Evolutionary conservation across 1,140 invertebrate genomes (phyloP).

Genomic region (Battus philenor): DNA sequence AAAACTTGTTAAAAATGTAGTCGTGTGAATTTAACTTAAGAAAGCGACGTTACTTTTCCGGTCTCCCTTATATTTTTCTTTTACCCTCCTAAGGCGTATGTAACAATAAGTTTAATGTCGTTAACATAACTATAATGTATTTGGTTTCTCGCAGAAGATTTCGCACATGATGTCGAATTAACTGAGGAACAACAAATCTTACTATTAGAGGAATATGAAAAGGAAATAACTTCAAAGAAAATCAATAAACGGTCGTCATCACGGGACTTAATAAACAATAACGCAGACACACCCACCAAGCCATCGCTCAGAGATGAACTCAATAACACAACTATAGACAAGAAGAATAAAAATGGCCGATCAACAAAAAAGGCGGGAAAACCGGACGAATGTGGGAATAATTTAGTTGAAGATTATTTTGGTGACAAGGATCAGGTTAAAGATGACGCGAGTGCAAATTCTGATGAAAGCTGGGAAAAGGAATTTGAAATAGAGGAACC

Average conservation of each 20-base stretch:
- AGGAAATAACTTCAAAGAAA: conserved; percentile 60
- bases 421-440: conserved; percentile 56
- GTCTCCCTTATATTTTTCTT: too few relatives aligned
- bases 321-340: conserved; percentile 41
- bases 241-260: conserved; percentile 33
- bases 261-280: conserved; percentile 46
- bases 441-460: conserved; percentile 71
- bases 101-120: too few relatives aligned
- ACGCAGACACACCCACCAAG: conserved; percentile 27
- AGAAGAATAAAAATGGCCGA: conserved; percentile 42
- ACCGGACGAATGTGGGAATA: conserved; percentile 55
- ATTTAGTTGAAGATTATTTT: conserved; percentile 73
- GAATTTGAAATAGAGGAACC: conserved; percentile 69
- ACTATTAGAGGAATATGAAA: conserved; percentile 78
- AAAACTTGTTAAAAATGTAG: too few relatives aligned
- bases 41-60: too few relatives aligned
- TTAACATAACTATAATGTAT: conserved; percentile 14
- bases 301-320: conserved; percentile 37
- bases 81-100: too few relatives aligned
- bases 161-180: conserved; percentile 76
- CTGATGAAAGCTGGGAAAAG: conserved; percentile 74
- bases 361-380: conserved; percentile 48
- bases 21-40: too few relatives aligned
- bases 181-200: conserved; percentile 78
- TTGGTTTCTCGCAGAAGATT: conserved; percentile 73